Evolutionary conservation across 2,113 vertebrate species (phyloP).

Genomic region (Leucopternis melanops): DNA sequence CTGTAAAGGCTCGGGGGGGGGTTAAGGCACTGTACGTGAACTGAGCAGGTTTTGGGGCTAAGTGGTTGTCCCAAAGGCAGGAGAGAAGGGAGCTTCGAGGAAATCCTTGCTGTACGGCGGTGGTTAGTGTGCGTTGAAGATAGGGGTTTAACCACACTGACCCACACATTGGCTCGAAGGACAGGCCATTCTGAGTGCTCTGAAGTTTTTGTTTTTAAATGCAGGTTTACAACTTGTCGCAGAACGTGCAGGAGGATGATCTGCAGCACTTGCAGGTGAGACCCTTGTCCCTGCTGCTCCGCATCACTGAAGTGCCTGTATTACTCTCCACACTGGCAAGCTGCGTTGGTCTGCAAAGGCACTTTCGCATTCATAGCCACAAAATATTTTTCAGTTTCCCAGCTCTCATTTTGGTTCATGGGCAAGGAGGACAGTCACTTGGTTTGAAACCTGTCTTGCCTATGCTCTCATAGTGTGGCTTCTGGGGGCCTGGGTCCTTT

Average conservation of each 20-base stretch:
- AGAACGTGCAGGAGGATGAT: constrained; percentile 90
- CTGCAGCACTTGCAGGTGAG: constrained; percentile 88
- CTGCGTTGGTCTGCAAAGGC: background rate
- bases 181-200: background rate
- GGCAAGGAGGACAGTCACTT: background rate
- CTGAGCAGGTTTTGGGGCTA: background rate
- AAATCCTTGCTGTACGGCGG: background rate
- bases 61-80: background rate
- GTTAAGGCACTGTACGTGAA: background rate
- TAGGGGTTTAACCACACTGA: background rate
- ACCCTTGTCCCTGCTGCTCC: background rate
- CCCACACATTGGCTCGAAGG: fast-evolving
- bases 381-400: background rate
- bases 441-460: background rate
- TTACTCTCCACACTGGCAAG: fast-evolving
- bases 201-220: constrained; percentile 10
- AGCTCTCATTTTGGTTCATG: background rate
- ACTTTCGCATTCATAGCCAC: fast-evolving
- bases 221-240: constrained; percentile 91
- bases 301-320: background rate
- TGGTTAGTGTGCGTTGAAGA: background rate
- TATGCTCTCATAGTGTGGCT: fast-evolving
- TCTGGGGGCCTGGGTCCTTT: background rate
- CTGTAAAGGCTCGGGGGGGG: constrained; percentile 19
- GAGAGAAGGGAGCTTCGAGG: background rate